These are phyloP conservation scores for Eudasyphora cyanicolor DNA, from an alignment of 2,888 invertebrate species.

Conservation along the genomic window DNA sequence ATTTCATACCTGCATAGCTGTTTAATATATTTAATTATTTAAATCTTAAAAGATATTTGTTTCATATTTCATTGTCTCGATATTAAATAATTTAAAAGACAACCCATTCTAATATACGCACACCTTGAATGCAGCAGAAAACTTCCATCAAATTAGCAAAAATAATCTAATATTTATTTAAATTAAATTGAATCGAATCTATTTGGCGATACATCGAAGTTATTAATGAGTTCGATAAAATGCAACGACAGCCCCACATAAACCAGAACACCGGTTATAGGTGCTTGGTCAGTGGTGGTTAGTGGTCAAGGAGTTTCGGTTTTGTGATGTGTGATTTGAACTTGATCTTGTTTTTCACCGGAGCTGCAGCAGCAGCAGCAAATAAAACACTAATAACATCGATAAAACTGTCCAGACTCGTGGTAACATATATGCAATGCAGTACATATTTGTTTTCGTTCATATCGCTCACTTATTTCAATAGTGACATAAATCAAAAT, in stretches of 20 bases:
- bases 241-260: slow-evolving; percentile 30
- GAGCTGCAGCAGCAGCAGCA: slow-evolving; percentile 7
- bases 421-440: background rate
- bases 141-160: slow-evolving; percentile 1
- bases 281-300: too few relatives aligned
- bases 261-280: slow-evolving; percentile 30
- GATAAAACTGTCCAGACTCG: background rate
- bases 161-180: slow-evolving; percentile 16
- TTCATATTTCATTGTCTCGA: too few relatives aligned
- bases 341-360: slow-evolving; percentile 65
- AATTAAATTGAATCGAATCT: slow-evolving; percentile 28
- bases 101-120: background rate
- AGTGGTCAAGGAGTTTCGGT: slow-evolving; percentile 68
- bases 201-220: slow-evolving; percentile 2
- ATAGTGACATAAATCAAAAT: too few relatives aligned
- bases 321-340: slow-evolving; percentile 61
- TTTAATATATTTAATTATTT: too few relatives aligned
- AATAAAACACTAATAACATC: slow-evolving; percentile 1
- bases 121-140: background rate
- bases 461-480: too few relatives aligned
- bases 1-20: too few relatives aligned
- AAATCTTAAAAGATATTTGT: too few relatives aligned
- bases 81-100: too few relatives aligned
- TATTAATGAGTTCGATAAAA: slow-evolving; percentile 41
- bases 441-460: too few relatives aligned